A percentile compares a stretch with the other conserved stretches of the same genome.
These are phyloP conservation scores for Drosophila paucipuncta DNA, from an alignment of 2,888 invertebrate species.

Conservation along the genomic window DNA sequence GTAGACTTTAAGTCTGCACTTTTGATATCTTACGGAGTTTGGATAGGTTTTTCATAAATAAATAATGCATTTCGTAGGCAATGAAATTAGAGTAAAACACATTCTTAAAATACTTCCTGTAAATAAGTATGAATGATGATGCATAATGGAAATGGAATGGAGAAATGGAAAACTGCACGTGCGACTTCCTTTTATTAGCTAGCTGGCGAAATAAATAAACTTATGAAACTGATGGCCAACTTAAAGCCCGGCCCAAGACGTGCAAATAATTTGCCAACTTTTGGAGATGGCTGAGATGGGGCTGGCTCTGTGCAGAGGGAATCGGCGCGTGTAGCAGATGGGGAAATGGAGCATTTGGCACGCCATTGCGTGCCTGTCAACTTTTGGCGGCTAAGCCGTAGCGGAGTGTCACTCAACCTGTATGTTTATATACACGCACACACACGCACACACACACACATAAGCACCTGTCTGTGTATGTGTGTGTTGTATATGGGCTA, in stretches of 20 bases:
- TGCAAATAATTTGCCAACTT: conserved; percentile 56
- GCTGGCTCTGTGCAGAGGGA: too few relatives aligned
- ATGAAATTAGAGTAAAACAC: neutral
- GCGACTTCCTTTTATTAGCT: neutral
- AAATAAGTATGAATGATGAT: neutral
- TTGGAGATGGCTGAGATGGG: neutral
- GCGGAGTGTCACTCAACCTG: conserved; percentile 53
- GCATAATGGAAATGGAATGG: conserved; percentile 4
- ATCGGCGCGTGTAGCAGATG: neutral
- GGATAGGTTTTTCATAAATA: neutral
- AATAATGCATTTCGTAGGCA: neutral
- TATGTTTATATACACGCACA: conserved; percentile 14
- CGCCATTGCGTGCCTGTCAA: conserved; percentile 52
- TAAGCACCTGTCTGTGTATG: conserved; percentile 21
- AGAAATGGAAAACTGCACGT: neutral
- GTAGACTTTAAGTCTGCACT: neutral
- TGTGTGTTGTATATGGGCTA: conserved; percentile 14
- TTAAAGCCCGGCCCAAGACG: conserved; percentile 46
- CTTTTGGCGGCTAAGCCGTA: conserved; percentile 30
- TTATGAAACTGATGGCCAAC: conserved; percentile 14
- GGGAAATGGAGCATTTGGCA: conserved; percentile 29
- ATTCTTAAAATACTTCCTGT: neutral
- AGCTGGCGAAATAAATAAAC: conserved; percentile 10
- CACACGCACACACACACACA: conserved; percentile 2
- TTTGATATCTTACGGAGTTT: neutral